These are phyloP conservation scores for Notoglanidium macrostoma DNA, from an alignment of 2,797 vertebrate genomes.

Conservation along the genomic window DNA sequence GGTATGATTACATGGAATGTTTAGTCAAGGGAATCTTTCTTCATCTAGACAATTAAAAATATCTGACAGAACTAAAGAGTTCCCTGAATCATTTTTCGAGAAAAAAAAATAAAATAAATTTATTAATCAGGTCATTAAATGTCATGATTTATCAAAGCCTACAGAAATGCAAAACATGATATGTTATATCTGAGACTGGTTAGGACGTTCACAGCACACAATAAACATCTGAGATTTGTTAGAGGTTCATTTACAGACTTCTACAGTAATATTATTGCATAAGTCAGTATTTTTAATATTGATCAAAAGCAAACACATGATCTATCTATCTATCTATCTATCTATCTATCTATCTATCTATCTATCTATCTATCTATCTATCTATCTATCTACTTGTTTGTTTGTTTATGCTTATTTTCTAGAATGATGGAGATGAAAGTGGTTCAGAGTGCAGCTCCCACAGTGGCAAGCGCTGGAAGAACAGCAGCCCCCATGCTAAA, in stretches of 20 bases:
- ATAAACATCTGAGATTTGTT: neutral
- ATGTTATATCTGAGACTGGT: no score
- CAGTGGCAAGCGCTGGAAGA: slow-evolving; percentile 78
- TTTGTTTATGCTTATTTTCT: slow-evolving; percentile 71
- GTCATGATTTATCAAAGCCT: neutral
- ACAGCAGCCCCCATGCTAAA: slow-evolving; percentile 83
- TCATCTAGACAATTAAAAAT: neutral
- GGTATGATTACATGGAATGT: neutral
- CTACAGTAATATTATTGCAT: neutral
- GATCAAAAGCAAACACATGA: neutral
- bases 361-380: no score
- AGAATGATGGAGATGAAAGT: slow-evolving; percentile 82
- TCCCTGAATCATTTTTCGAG: neutral
- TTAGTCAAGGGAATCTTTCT: neutral
- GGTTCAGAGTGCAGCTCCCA: slow-evolving; percentile 83
- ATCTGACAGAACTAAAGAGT: neutral
- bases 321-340: no score
- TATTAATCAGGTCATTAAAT: neutral
- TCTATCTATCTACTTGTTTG: no score
- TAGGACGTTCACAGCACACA: neutral
- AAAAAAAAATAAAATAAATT: neutral
- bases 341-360: no score
- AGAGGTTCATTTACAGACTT: neutral
- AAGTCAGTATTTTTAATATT: neutral
- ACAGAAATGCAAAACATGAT: neutral